phyloP scores from a whole-genome alignment of 2,888 invertebrate genomes.

The Meloe dianella region DNA sequence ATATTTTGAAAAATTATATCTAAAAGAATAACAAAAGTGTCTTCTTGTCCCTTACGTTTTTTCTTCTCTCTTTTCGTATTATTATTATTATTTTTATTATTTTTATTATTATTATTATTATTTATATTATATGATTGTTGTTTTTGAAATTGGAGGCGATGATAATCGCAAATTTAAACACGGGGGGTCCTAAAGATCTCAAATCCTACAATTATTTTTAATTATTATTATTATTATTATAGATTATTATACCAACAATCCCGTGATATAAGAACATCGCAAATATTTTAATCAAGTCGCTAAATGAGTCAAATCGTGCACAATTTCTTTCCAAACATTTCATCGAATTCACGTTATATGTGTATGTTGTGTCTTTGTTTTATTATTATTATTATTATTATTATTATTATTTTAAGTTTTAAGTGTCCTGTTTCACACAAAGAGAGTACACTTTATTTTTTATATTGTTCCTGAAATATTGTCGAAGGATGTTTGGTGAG shows the following conservation, averaged over 20 bases:
- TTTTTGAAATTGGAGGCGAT: constrained; percentile 50
- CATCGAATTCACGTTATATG: constrained; percentile 53
- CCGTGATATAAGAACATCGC: constrained; percentile 27
- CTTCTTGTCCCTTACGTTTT: not conserved
- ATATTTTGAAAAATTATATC: not conserved
- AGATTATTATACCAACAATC: constrained; percentile 30
- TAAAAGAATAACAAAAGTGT: not conserved
- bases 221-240: no score
- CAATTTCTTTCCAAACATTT: constrained; percentile 42
- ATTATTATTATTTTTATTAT: constrained; percentile 30
- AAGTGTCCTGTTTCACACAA: constrained; percentile 50
- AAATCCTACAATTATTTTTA: constrained; percentile 42
- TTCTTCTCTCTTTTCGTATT: constrained; percentile 15
- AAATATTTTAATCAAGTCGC: constrained; percentile 20
- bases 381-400: not conserved
- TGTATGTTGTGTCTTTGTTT: constrained; percentile 44
- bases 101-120: constrained; percentile 56
- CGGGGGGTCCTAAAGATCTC: constrained; percentile 57
- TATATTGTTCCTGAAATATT: constrained; percentile 53
- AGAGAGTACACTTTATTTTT: constrained; percentile 56
- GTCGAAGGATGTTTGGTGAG: constrained; percentile 34
- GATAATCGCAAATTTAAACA: constrained; percentile 41
- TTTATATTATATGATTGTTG: constrained; percentile 56
- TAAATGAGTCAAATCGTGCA: no score
- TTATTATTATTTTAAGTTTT: constrained; percentile 34